Base-by-base conservation (phyloP, 2,113 vertebrate genomes). In the Etheostoma spectabile region DNA sequence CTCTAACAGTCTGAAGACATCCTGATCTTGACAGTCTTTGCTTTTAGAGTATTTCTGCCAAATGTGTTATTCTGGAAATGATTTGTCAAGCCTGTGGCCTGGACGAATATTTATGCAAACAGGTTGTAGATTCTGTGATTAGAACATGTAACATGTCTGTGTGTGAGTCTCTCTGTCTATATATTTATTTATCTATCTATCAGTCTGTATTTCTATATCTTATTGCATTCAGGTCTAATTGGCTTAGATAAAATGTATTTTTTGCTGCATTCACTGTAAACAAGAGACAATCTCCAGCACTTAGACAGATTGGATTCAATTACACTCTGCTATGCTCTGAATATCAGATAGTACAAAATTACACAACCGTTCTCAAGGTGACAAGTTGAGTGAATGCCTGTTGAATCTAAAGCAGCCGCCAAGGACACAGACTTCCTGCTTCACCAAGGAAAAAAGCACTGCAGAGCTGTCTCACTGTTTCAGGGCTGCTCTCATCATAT, bases 321-420 rank as follows among this genome's bases (percentile, higher is more conserved):
- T 86, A 89, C 76, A 85, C 78, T 88, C 71, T 73, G 81, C 83
- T 80, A 86, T 67, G 72, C 63, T 91, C 81, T 82, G 86, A 91
- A 86, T 86, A 88, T 88, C 87, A 86, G 86, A 91, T 92, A 89
- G 88, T 80, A 86, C 85, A 76, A 77, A 91, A 91, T 91, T 81
- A 89, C 82, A 90, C 86, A 89, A 91, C 76, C 15, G 27, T 84
- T 90, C 77, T 91, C 78, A 91, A 92, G 88, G 92, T 93, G 93
- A 90, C 86, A 88, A 92, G 86, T 79, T 85, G 86, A 90, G 85
- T 59, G 84, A 91, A 87, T 85, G 84, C 74, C 61, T 84, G 72
- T 65, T 84, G 90, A 87, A 91, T 87, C 61, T 61, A 76, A 91
- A 91, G 82, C 79, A 89, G 89, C 85, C 79, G 82, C 86, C 91